phyloP scores from a whole-genome alignment of 2,888 invertebrate genomes.

The Drosophila hawaiiensis region DNA sequence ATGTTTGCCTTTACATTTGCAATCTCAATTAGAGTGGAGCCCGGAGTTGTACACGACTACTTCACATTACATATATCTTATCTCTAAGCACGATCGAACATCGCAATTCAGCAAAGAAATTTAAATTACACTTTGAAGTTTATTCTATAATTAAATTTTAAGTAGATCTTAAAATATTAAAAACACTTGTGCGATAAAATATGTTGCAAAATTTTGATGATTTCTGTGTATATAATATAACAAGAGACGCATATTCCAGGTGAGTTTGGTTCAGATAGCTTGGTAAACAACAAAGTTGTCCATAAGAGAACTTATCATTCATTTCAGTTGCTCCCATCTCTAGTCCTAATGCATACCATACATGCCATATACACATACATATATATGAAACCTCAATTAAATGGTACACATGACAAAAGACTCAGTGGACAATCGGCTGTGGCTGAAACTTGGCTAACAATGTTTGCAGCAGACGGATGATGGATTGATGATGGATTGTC shows the following conservation, averaged over 20 bases:
- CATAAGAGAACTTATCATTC: neutral
- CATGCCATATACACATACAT: neutral
- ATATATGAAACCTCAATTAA: neutral
- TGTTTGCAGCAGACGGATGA: slow-evolving; percentile 42
- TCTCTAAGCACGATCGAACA: neutral
- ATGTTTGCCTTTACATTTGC: slow-evolving; percentile 29
- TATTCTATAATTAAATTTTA: neutral
- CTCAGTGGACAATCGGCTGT: neutral
- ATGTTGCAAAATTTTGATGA: neutral
- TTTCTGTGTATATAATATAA: neutral
- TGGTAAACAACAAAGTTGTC: neutral
- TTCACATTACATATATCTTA: neutral
- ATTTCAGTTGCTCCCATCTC: neutral
- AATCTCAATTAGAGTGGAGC: slow-evolving; percentile 4
- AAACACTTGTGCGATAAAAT: no score
- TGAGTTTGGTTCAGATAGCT: neutral
- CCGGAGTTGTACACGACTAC: neutral
- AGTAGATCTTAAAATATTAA: neutral
- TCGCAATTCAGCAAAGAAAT: neutral
- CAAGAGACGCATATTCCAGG: neutral
- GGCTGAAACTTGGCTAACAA: slow-evolving; percentile 42
- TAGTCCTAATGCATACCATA: neutral
- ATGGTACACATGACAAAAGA: slow-evolving; percentile 6
- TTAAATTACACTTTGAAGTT: neutral
- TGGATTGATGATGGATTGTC: slow-evolving; percentile 71